Conservation (phyloP, 2,888 invertebrate species). For the Eucriotettix oculatus region DNA sequence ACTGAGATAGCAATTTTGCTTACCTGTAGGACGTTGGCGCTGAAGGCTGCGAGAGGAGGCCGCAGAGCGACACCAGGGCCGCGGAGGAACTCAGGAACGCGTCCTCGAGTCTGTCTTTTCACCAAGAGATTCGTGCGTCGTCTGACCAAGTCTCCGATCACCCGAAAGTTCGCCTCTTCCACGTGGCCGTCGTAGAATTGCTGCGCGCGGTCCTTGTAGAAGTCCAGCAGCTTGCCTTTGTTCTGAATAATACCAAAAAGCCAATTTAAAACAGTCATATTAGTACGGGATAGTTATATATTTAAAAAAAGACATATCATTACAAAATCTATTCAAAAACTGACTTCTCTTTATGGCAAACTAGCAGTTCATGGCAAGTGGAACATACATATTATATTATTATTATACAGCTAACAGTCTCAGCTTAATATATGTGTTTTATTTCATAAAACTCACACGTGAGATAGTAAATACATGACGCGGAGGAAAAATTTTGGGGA, state of each 20-base stretch:
- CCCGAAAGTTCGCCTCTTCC: slow-evolving; percentile 60
- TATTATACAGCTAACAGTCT: too few relatives aligned
- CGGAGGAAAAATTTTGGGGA: too few relatives aligned
- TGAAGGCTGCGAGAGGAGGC: slow-evolving; percentile 63
- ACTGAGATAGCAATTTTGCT: slow-evolving; percentile 13
- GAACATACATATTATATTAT: too few relatives aligned
- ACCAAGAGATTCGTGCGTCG: slow-evolving; percentile 64
- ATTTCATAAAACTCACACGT: too few relatives aligned
- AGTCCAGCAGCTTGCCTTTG: slow-evolving; percentile 64
- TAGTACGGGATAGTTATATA: too few relatives aligned
- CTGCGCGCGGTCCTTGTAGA: slow-evolving; percentile 74
- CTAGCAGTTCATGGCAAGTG: too few relatives aligned
- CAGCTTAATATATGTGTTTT: too few relatives aligned
- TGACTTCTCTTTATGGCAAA: too few relatives aligned
- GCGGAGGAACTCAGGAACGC: slow-evolving; percentile 57
- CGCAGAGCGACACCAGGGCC: slow-evolving; percentile 52
- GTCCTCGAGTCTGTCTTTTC: slow-evolving; percentile 60
- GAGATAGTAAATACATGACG: too few relatives aligned
- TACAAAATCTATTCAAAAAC: too few relatives aligned
- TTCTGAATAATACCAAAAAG: slow-evolving; percentile 19
- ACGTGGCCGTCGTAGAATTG: slow-evolving; percentile 78
- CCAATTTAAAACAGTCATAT: too few relatives aligned
- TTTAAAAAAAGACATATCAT: too few relatives aligned
- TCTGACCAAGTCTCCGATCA: slow-evolving; percentile 67
- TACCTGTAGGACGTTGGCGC: slow-evolving; percentile 66